phyloP scores from a whole-genome alignment of 2,797 vertebrate genomes.

The Epinephelus malabaricus region DNA sequence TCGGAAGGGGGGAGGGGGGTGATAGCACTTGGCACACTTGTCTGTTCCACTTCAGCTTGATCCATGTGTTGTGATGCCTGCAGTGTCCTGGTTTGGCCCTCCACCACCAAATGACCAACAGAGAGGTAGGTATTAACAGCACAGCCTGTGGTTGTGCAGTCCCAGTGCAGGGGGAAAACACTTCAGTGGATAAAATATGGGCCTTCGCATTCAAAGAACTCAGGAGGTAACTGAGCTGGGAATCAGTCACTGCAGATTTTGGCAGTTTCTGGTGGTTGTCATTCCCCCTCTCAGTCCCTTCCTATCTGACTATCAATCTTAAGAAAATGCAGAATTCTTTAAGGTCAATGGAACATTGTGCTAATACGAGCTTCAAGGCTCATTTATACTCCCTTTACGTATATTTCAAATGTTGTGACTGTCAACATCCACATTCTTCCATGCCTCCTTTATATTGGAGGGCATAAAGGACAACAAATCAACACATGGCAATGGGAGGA shows the following conservation, averaged over 20 bases:
- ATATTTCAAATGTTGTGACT: too few relatives aligned
- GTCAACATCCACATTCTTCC: too few relatives aligned
- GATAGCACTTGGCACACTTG: conserved; percentile 58
- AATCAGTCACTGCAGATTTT: not conserved
- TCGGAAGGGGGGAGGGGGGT: conserved; percentile 20
- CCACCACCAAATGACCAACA: conserved; percentile 60
- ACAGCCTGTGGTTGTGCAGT: conserved; percentile 51
- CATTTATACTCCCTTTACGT: too few relatives aligned
- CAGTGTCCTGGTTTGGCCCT: conserved; percentile 72
- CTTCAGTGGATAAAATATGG: conserved; percentile 1
- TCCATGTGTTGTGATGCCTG: conserved; percentile 72
- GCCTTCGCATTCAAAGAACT: conserved; percentile 15
- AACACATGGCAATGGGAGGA: too few relatives aligned
- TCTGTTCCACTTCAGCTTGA: conserved; percentile 73
- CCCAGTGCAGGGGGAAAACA: conserved; percentile 7
- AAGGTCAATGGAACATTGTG: too few relatives aligned
- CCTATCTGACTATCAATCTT: too few relatives aligned
- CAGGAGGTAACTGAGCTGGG: not conserved
- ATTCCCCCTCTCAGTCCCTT: too few relatives aligned
- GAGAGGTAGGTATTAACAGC: conserved; percentile 57
- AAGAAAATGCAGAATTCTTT: too few relatives aligned
- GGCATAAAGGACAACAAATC: too few relatives aligned
- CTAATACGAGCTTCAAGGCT: too few relatives aligned
- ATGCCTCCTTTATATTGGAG: too few relatives aligned
- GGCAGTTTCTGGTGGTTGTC: too few relatives aligned